Evolutionary conservation across 1,140 invertebrate species (phyloP).

Genomic region (Drosophila burlai): DNA sequence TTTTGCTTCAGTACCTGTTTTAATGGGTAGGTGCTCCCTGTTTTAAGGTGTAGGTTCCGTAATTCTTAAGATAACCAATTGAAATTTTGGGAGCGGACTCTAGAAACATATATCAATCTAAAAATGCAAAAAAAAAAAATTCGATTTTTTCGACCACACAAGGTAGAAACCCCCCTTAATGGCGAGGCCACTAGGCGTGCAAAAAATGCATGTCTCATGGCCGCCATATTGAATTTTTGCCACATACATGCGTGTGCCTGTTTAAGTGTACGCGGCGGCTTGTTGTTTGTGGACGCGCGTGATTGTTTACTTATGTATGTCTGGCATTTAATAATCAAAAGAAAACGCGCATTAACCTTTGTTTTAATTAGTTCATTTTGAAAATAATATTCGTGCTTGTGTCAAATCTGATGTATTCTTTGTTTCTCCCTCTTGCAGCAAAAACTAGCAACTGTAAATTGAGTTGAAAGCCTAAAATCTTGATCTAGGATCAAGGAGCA

Average conservation of each 20-base stretch:
- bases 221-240: constrained; percentile 75
- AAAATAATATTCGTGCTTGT: neutral
- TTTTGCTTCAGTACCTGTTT: too few relatives aligned
- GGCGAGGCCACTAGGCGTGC: constrained; percentile 15
- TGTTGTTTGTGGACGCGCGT: constrained; percentile 34
- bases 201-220: constrained; percentile 44
- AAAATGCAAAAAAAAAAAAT: too few relatives aligned
- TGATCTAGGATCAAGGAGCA: constrained; percentile 36
- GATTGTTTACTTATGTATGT: constrained; percentile 59
- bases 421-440: constrained; percentile 44
- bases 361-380: neutral
- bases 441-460: constrained; percentile 50
- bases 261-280: constrained; percentile 10
- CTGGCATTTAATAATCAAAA: constrained; percentile 1
- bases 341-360: constrained; percentile 1
- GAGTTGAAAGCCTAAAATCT: constrained; percentile 38
- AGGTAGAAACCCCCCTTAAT: too few relatives aligned
- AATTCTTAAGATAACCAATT: too few relatives aligned
- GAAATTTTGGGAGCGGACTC: too few relatives aligned
- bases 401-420: neutral
- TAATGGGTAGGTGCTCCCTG: too few relatives aligned
- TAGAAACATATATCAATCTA: too few relatives aligned
- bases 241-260: neutral
- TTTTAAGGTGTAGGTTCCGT: too few relatives aligned
- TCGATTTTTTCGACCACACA: too few relatives aligned